Evolutionary conservation across 2,888 invertebrate genomes (phyloP), one percentile per base, ranked within the genome.

Genomic region (Aquatica leii): DNA sequence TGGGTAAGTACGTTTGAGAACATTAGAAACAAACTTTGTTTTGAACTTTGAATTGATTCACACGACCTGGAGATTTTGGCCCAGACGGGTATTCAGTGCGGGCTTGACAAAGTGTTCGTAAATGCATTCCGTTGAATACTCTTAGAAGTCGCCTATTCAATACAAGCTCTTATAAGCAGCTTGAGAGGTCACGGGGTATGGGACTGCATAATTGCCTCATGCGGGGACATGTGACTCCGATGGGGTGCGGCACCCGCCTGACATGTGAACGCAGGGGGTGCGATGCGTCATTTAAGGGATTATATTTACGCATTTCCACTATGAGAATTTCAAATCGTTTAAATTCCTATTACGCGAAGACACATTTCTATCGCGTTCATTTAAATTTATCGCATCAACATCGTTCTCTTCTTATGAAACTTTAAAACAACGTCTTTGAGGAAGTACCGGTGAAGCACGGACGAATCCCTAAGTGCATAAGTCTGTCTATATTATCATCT

Each of bases 151-250:
- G 53, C 56, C 64, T 60, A 60, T 58, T 59, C 64, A 60, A 63
- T 65, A 61, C 57, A 65, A 65, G 65, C 61, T 61, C 60, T 65
- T 65, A 58, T 65, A 65, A 65, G 65, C 61, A 57, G 65, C 65
- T 65, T 50, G 65, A 65, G 58, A 65, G 65, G 65, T 65, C 61
- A 65, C 65, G 61, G 65, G 54, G 60, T 41, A 52, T 54, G 61
- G 65, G 57, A 52, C 61, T 65, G 65, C 50, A 65, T 65, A 65
- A 65, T 65, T 65, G 61, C 65, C 61, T 55, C 54, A 61, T 57
- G 60, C 57, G 15, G 65, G 60, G 65, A 60, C 61, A 54, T 61
- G 61, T 57, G 61, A 61, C 56, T 60, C 53, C 60, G 21, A 17
- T 57, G 60, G 64, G 60, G 64, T 60, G 64, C 64, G 64, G 52